Conservation (phyloP, 1,140 invertebrate species). For the Drosophila tropicalis region DNA sequence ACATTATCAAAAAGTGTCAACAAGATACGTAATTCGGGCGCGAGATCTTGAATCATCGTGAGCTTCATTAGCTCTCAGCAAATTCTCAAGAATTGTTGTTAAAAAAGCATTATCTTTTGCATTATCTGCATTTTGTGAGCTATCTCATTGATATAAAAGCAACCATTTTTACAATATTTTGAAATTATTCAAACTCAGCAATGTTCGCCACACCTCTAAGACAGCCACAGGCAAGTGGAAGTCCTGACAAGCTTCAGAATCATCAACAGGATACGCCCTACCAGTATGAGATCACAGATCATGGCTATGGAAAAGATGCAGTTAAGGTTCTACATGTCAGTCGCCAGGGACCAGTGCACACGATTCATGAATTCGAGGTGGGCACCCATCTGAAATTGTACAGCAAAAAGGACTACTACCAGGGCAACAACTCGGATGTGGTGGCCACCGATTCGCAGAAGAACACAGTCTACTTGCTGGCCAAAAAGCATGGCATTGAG, state of each 20-base stretch:
- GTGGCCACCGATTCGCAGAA: slow-evolving; percentile 93
- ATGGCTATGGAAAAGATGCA: slow-evolving; percentile 89
- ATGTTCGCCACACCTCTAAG: slow-evolving; percentile 50
- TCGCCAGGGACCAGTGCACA: slow-evolving; percentile 86
- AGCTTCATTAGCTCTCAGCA: not conserved
- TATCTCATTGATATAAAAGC: not conserved
- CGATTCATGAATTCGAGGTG: slow-evolving; percentile 89
- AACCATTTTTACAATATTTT: slow-evolving; percentile 20
- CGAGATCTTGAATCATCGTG: not conserved
- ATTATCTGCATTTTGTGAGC: not conserved
- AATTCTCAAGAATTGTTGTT: not conserved
- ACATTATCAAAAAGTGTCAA: not conserved
- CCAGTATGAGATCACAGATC: slow-evolving; percentile 86
- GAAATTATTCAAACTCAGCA: slow-evolving; percentile 14
- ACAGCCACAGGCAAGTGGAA: slow-evolving; percentile 21
- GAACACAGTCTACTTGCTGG: slow-evolving; percentile 91
- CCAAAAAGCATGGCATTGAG: slow-evolving; percentile 89
- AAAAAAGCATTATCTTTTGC: not conserved
- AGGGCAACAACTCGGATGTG: slow-evolving; percentile 88
- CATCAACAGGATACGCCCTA: slow-evolving; percentile 31
- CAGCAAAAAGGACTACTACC: slow-evolving; percentile 87
- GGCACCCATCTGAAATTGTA: slow-evolving; percentile 88
- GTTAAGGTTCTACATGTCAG: slow-evolving; percentile 89
- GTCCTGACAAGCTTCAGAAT: not conserved
- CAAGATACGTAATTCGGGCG: slow-evolving; percentile 8